Evolutionary conservation across 2,888 invertebrate genomes (phyloP).

Genomic region (Galerucella pusilla): DNA sequence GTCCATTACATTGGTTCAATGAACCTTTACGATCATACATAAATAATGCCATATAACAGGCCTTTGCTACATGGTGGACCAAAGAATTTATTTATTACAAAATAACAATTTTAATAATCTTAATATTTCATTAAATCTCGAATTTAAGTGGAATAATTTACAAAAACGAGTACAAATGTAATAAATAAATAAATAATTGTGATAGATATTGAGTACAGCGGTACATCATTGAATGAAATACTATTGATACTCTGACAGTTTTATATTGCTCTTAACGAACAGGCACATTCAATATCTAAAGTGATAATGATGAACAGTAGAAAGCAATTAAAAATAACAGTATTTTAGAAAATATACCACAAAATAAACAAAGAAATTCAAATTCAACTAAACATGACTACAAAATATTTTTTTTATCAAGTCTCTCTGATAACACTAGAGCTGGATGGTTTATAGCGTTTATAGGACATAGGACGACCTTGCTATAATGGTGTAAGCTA

Average conservation of each 20-base stretch:
- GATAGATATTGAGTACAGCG: neutral
- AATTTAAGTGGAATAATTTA: neutral
- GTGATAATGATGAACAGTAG: neutral
- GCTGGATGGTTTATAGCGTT: too few species aligned
- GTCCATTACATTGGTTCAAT: conserved; percentile 41
- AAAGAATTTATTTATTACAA: conserved; percentile 4
- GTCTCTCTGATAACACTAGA: too few species aligned
- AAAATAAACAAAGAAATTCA: too few species aligned
- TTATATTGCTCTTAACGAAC: neutral
- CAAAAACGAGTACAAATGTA: too few species aligned
- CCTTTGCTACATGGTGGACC: conserved; percentile 34
- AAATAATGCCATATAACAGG: conserved; percentile 43
- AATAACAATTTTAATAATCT: neutral
- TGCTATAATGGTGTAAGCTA: too few species aligned
- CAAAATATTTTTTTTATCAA: too few species aligned
- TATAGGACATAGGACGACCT: too few species aligned
- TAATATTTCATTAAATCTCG: neutral
- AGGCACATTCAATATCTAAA: neutral
- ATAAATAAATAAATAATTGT: neutral
- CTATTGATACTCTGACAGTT: neutral
- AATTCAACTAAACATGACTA: too few species aligned
- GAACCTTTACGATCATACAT: conserved; percentile 40
- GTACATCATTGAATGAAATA: neutral
- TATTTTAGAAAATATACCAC: neutral
- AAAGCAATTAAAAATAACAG: neutral